Base-by-base conservation (phyloP, 2,888 invertebrate species). In the Nemoura dubitans region DNA sequence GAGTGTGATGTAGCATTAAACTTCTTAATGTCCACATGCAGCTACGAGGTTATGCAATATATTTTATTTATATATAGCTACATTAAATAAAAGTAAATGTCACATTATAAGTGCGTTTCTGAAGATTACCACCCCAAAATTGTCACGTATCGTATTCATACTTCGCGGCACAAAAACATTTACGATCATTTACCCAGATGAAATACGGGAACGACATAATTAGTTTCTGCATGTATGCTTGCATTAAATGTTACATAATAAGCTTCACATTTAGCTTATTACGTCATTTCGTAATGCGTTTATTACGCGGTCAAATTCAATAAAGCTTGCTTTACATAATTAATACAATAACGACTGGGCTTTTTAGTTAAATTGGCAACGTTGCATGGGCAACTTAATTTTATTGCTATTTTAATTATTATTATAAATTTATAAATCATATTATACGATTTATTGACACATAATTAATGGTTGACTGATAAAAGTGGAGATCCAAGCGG, bases 401-500 rank as follows among this genome's bases (percentile, higher is more conserved):
- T 81, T 81, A 81, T 81, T 30, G 30, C 21, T 10, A 29, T 27
- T 27, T 30, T 81, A 78, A 78, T 81, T 5, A 28, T 29, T 10
- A 10, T 30, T 29, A 36, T n/a, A n/a, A n/a, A n/a, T n/a, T n/a
- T n/a, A n/a, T n/a, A n/a, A n/a, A n/a, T n/a, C n/a, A n/a, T n/a
- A 81, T 81, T 81, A 16, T 6, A 81, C 30, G 30, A 26, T 59
- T 21, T 81, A 81, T 81, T 81, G 81, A 81, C 81, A 28, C 80
- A 30, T 14, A 30, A n/a, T 36, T 36, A 3, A 36, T 6, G 36
- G 5, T 36, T 36, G 7, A 81, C 81, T 30, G 28, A 81, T 28
- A 30, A 29, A 7, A 30, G 0, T 28, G 81, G 28, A 81, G 6
- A 81, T 29, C 29, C 3, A 59, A 59, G 21, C 59, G 14, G 21